A percentile compares a stretch with the other conserved stretches of the same genome.
Conservation (phyloP, 2,888 invertebrate genomes). For the Nomada ferruginata region DNA sequence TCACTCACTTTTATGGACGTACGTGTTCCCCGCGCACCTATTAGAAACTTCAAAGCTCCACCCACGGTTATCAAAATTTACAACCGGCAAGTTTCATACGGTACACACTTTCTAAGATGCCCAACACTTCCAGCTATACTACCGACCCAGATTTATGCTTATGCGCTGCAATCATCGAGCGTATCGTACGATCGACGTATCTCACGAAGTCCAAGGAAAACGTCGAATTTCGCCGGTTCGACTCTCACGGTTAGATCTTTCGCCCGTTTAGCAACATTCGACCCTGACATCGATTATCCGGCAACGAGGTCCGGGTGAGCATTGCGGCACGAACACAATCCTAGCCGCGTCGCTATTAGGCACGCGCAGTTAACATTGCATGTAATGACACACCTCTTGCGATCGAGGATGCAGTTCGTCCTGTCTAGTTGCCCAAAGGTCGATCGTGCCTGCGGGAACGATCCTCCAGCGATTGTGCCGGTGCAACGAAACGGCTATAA, state of each 20-base stretch:
- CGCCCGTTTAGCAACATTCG: constrained; percentile 58
- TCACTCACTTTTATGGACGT: no score
- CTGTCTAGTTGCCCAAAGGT: constrained; percentile 71
- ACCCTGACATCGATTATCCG: constrained; percentile 72
- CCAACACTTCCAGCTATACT: neutral
- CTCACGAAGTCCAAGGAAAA: neutral
- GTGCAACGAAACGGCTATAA: constrained; percentile 44
- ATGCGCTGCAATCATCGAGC: neutral
- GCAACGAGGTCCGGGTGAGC: constrained; percentile 66
- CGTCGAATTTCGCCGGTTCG: constrained; percentile 22
- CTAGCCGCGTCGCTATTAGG: constrained; percentile 71
- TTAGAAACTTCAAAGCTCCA: neutral
- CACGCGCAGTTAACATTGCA: constrained; percentile 75
- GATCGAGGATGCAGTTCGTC: constrained; percentile 69
- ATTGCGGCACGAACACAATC: constrained; percentile 61
- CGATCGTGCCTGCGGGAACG: constrained; percentile 64
- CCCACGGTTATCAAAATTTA: neutral
- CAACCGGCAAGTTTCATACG: neutral
- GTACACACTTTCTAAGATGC: neutral
- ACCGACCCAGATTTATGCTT: neutral
- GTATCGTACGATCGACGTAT: constrained; percentile 8
- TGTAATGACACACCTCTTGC: constrained; percentile 75
- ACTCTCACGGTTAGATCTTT: constrained; percentile 37
- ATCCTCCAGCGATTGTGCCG: constrained; percentile 44
- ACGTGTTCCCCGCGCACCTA: neutral